Percentiles rank a stretch among this genome's conserved stretches.
phyloP scores from a whole-genome alignment of 2,113 vertebrate species.

The Tachycineta bicolor region DNA sequence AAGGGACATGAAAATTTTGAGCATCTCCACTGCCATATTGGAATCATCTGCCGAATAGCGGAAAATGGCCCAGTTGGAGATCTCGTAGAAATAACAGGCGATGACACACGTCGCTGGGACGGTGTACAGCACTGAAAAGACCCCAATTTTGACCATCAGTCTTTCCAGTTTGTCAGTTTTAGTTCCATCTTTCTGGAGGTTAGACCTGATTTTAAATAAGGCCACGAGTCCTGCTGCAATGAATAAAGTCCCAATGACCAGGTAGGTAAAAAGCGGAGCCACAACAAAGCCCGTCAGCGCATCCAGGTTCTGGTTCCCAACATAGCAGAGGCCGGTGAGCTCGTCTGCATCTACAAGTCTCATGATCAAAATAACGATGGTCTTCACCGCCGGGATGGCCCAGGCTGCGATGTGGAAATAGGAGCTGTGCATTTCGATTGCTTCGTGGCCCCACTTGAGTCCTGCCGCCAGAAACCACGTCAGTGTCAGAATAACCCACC shows the following conservation, averaged over 20 bases:
- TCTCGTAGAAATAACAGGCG: conserved; percentile 96
- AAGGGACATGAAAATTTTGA: conserved; percentile 97
- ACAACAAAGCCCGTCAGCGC: conserved; percentile 96
- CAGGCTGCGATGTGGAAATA: conserved; percentile 99
- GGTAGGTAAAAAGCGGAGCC: conserved; percentile 93
- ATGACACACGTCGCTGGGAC: conserved; percentile 97
- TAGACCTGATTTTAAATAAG: conserved; percentile 97
- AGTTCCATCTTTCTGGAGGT: conserved; percentile 97
- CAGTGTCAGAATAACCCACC: conserved; percentile 98
- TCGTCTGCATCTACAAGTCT: conserved; percentile 94
- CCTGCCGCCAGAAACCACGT: conserved; percentile 98
- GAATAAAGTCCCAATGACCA: conserved; percentile 95
- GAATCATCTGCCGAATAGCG: conserved; percentile 87
- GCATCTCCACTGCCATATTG: conserved; percentile 95
- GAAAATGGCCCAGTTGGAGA: conserved; percentile 93
- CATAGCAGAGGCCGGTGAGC: conserved; percentile 93
- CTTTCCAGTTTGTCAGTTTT: conserved; percentile 98
- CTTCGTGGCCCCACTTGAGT: conserved; percentile 98
- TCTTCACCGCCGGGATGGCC: conserved; percentile 97
- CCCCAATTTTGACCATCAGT: conserved; percentile 98
- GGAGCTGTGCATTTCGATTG: conserved; percentile 99
- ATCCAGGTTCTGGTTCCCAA: conserved; percentile 94
- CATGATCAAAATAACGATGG: conserved; percentile 98
- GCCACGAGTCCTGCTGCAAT: conserved; percentile 95
- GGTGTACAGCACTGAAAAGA: conserved; percentile 98